Evolutionary conservation across 2,113 vertebrate species (phyloP).

Genomic region (Nestor notabilis): DNA sequence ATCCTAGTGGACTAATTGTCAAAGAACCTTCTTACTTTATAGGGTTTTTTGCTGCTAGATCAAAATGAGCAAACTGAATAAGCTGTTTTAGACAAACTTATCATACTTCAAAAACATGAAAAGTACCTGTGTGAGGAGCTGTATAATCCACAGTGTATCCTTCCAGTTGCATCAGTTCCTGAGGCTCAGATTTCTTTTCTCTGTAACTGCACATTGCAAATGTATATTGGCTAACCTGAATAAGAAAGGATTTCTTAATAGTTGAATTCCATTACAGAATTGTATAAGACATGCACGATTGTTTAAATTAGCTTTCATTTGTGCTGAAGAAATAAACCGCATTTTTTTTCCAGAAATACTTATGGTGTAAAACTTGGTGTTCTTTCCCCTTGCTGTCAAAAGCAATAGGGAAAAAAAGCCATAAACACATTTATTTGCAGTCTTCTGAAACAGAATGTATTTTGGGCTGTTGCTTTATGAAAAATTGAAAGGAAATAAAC

Average conservation of each 20-base stretch:
- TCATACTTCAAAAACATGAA: neutral
- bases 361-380: neutral
- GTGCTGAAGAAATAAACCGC: neutral
- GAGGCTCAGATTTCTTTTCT: conserved; percentile 96
- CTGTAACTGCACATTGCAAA: conserved; percentile 99
- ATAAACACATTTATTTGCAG: neutral
- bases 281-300: neutral
- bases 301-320: neutral
- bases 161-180: conserved; percentile 97
- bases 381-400: neutral
- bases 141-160: conserved; percentile 98
- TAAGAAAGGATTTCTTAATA: conserved; percentile 38
- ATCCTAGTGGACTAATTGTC: neutral
- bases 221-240: conserved; percentile 96
- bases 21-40: neutral
- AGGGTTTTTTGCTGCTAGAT: neutral
- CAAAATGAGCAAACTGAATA: neutral
- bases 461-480: neutral
- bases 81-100: neutral
- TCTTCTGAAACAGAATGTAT: neutral
- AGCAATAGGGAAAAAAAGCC: neutral
- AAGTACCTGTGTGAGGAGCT: conserved; percentile 89
- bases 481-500: neutral
- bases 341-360: neutral
- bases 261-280: neutral